These are phyloP conservation scores for Trichogramma dendrolimi DNA, from an alignment of 2,888 invertebrate genomes.

Conservation along the genomic window DNA sequence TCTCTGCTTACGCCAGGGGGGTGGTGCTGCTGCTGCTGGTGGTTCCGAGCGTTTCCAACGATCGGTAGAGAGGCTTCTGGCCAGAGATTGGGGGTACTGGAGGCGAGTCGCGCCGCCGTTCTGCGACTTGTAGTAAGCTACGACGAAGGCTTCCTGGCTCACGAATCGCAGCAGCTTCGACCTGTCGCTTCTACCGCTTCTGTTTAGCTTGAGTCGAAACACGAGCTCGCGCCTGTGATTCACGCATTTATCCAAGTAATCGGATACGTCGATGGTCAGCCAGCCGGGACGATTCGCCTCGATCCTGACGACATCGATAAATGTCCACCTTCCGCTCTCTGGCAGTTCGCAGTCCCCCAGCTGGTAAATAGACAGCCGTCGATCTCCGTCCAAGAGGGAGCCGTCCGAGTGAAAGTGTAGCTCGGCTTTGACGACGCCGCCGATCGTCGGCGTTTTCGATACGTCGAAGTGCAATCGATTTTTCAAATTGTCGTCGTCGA, in stretches of 20 bases:
- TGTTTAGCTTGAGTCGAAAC: too few relatives aligned
- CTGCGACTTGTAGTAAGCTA: background rate
- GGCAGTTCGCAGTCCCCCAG: background rate
- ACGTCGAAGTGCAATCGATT: constrained; percentile 18
- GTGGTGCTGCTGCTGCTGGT: background rate
- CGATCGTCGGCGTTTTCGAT: constrained; percentile 8
- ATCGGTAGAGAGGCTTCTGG: background rate
- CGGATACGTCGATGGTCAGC: constrained; percentile 9
- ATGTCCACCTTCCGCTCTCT: background rate
- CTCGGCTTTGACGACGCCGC: constrained; percentile 11
- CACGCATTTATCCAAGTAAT: too few relatives aligned
- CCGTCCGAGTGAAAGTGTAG: constrained; percentile 3
- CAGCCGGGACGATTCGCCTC: constrained; percentile 8
- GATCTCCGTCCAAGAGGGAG: too few relatives aligned
- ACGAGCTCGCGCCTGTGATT: too few relatives aligned
- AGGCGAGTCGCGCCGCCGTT: background rate
- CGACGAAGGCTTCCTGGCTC: background rate
- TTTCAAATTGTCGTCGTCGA: background rate
- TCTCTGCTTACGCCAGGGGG: too few relatives aligned
- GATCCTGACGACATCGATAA: constrained; percentile 6
- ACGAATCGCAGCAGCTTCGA: too few relatives aligned
- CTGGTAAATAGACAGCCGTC: too few relatives aligned
- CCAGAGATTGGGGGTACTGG: background rate
- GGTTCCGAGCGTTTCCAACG: background rate
- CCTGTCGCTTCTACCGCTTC: too few relatives aligned